phyloP scores from a whole-genome alignment of 2,113 vertebrate species.

The Myotis lucifugus region DNA sequence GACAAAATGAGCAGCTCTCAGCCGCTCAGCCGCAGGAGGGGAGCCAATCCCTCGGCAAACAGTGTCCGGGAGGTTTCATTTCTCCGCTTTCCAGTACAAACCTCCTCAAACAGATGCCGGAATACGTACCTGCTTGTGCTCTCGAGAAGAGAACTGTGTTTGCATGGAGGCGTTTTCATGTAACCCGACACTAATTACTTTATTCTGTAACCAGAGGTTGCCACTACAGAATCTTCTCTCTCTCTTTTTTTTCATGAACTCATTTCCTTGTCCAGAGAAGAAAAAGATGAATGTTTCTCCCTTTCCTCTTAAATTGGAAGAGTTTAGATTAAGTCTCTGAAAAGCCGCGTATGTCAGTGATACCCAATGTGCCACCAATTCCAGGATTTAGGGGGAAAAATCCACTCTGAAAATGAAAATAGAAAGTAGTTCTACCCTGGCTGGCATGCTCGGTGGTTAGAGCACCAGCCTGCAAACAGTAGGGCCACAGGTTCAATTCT shows the following conservation, averaged over 20 bases:
- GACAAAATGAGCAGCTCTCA: conserved; percentile 44
- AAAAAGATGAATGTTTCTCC: not conserved
- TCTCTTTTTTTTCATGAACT: not conserved
- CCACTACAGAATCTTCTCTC: not conserved
- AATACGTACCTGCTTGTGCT: not conserved
- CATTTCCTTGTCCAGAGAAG: conserved; percentile 22
- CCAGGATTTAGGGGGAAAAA: not conserved
- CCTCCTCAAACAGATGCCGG: conserved; percentile 37
- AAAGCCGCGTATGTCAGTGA: not conserved
- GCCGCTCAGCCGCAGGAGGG: conserved; percentile 43
- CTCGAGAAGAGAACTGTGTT: not conserved
- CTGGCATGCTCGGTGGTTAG: not conserved
- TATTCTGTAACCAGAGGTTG: conserved; percentile 7
- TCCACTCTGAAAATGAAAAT: not conserved
- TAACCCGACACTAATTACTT: not conserved
- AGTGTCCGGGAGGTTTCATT: conserved; percentile 18
- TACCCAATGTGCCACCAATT: not conserved
- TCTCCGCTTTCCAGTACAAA: not conserved
- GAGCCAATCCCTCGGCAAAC: conserved; percentile 57
- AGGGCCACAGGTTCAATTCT: not conserved
- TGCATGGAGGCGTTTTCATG: not conserved
- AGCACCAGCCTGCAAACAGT: no score
- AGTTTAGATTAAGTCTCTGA: conserved; percentile 40
- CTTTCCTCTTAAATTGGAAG: conserved; percentile 35
- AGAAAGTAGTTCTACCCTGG: not conserved